These are phyloP conservation scores for Ammodytes dubius DNA, from an alignment of 2,113 vertebrate species.

Conservation along the genomic window DNA sequence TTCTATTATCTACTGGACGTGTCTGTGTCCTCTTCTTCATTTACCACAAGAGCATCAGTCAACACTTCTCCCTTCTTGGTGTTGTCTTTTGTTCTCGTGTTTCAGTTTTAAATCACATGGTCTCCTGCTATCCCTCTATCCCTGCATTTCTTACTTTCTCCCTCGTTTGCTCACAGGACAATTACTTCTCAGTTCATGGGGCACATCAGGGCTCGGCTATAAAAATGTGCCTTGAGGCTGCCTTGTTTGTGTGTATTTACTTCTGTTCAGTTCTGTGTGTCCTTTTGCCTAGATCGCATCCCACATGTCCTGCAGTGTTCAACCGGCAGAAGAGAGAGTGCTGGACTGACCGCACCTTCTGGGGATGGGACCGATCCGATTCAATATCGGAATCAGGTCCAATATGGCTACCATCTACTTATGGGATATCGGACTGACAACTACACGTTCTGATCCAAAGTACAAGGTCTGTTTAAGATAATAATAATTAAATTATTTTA, in stretches of 20 bases:
- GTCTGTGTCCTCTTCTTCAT: background rate
- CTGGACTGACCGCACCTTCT: slow-evolving; percentile 10
- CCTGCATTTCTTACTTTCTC: background rate
- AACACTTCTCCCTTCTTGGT: slow-evolving; percentile 14
- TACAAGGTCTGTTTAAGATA: too few relatives aligned
- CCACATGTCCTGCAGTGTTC: slow-evolving; percentile 29
- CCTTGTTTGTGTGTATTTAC: background rate
- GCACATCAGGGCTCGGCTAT: slow-evolving; percentile 2
- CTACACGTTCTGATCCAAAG: too few relatives aligned
- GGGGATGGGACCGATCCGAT: too few relatives aligned
- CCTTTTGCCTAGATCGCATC: slow-evolving; percentile 50
- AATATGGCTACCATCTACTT: too few relatives aligned
- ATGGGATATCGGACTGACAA: too few relatives aligned
- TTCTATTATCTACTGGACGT: slow-evolving; percentile 11
- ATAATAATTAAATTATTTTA: too few relatives aligned
- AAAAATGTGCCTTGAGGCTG: slow-evolving; percentile 25
- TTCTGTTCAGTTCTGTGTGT: slow-evolving; percentile 3
- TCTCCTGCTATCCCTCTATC: slow-evolving; percentile 8
- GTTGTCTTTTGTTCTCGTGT: slow-evolving; percentile 25
- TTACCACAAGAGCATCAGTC: slow-evolving; percentile 27
- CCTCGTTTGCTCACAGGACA: background rate
- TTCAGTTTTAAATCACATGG: slow-evolving; percentile 33
- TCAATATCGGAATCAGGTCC: too few relatives aligned
- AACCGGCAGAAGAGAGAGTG: slow-evolving; percentile 11
- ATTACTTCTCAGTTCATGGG: slow-evolving; percentile 10